Base-by-base conservation (phyloP, 2,113 vertebrate species). In the Tinamus guttatus region DNA sequence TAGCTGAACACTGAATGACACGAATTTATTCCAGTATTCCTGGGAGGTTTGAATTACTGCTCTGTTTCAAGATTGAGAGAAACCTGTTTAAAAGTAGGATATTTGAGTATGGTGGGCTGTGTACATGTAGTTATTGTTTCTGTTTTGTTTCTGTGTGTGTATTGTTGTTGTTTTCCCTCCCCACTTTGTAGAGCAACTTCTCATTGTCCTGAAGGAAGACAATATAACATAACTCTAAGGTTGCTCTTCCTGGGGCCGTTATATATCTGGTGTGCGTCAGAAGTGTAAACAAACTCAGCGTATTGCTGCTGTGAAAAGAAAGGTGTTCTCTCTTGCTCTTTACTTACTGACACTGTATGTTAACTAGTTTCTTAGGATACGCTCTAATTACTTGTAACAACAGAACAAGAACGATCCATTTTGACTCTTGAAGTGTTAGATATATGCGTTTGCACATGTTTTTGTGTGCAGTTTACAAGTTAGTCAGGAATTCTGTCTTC, bases 71-170 rank as follows among this genome's bases (percentile, higher is more conserved):
- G 16, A 21, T 32, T 77, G 73, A 64, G 36, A 64, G 17, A 68
- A 13, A 5, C 32, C 10, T 1, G 2, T 84, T 87, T 4, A 3
- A 14, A 58, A 54, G 19, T 30, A 24, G 21, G 7, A 0, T 69
- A 13, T 65, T 87, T 84, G 43, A 41, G 5, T 4, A 62, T 7
- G 1, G 2, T 75, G 6, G n/a, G 9, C n/a, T 38, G 0, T 47
- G 7, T 27, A 54, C 22, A 4, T 43, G 7, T n/a, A 49, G 22
- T 5, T 75, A 1, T 4, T 60, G 9, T 75, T 94, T 79, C 27
- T 68, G 30, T 67, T 87, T 25, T 75, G 15, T 49, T 47, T 49
- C 21, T 49, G 20, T 49, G 47, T 45, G 43, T 45, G 43, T 45
- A n/a, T n/a, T n/a, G n/a, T n/a, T n/a, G n/a, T n/a, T n/a, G n/a